Evolutionary conservation across 1,140 invertebrate species (phyloP), one percentile per base, ranked within the genome.

Genomic region (Triops longicaudatus): DNA sequence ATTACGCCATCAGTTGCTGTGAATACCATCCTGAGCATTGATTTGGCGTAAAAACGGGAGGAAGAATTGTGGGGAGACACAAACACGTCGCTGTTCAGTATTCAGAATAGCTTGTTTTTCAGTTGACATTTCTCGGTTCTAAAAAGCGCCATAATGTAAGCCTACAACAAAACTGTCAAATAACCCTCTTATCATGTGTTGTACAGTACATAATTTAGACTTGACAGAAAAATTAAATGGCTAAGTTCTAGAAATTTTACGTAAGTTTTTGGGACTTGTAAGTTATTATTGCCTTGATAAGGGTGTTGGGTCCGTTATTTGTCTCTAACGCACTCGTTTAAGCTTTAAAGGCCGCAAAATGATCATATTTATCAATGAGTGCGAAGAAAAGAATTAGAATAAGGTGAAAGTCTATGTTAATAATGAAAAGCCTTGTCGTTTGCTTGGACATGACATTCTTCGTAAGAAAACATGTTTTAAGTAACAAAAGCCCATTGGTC

Each of bases 151-250:
- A 63, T n/a, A 63, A 37, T 37, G 31, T 22, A 63, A 63, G 50
- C 50, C 50, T 63, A 22, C 50, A 63, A 37, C 2, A 37, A 37
- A 63, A 63, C 50, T 63, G 22, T 63, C 50, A 17, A 17, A 3
- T 63, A 63, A 63, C 50, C 50, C 22, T 22, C 14, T 63, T 63
- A n/a, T 63, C 10, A 63, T 63, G 14, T 63, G 50, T 63, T 63
- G 50, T 63, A 63, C 50, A 63, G 50, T 63, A 63, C 50, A 63
- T 63, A 63, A 63, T 22, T 63, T 63, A 63, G 50, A 63, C 50
- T 63, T 63, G 50, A 63, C 50, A 63, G 50, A 63, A 10, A 22
- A 63, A 63, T 63, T 63, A 63, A 63, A 63, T 63, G 50, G 14
- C 50, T 63, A 22, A 63, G 50, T 63, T 63, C 17, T 63, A 63